Evolutionary conservation across 1,140 invertebrate species (phyloP), one percentile per base, ranked within the genome.

Genomic region (Lerema accius): DNA sequence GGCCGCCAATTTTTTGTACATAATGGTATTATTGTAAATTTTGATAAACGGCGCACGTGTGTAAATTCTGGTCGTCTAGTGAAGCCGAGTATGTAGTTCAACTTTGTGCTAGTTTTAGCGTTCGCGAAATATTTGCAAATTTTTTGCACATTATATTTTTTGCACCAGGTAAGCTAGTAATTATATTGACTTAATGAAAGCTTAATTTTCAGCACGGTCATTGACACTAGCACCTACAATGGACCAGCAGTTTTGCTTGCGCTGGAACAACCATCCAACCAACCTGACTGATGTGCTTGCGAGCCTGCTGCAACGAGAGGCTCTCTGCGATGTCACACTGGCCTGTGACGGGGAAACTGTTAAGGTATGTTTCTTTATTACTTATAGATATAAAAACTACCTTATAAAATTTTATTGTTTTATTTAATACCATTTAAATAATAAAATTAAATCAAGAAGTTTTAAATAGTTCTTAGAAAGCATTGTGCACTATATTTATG

Each of bases 241-340:
- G 95, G 96, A 97, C 93, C 96, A 97, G 94, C 96, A 97, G 93
- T 98, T 97, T 93, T 97, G 96, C 92, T 94, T 98, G 84, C 95
- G 96, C 89, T 98, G 97, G 97, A 97, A 97, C 93, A 98, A 98
- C 92, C 96, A 97, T 93, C 96, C 95, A 82, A 94, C 93, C 88
- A 97, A 97, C 92, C 92, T 97, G 86, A 97, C 96, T 77, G 95
- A 96, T 92, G 96, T 97, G 79, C 93, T 97, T 77, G 96, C 95
- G 84, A 96, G 95, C 74, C 93, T 97, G 81, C 92, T 97, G 76
- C 95, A 96, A 89, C 93, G 96, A 86, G 96, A 97, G 92, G 95
- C 95, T 73, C 94, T 98, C 70, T 97, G 96, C 84, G 97, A 97
- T 93, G 97, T 98, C 71, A 98, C 97, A 73, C 93, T 98, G 82